phyloP scores from a whole-genome alignment of 2,888 invertebrate species.

The Graphium colonna region DNA sequence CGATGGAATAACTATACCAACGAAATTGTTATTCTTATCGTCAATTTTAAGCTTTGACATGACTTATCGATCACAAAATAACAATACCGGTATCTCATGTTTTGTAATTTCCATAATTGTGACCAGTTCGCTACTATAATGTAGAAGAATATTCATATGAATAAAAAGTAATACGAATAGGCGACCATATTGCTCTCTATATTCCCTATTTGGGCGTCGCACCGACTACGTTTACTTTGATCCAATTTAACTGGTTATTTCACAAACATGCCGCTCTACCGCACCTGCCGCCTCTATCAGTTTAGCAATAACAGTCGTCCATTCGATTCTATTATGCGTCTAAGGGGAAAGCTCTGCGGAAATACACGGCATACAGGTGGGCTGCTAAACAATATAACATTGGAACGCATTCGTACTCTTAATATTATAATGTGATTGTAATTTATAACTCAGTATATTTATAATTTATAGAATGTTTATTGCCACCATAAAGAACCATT shows the following conservation, averaged over 20 bases:
- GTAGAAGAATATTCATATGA: no score
- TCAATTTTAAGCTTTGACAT: no score
- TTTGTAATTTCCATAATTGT: no score
- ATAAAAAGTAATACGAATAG: no score
- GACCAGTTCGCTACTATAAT: no score
- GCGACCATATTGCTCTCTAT: not conserved
- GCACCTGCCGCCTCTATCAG: constrained; percentile 6
- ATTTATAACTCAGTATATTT: not conserved
- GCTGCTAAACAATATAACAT: not conserved
- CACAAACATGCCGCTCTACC: not conserved
- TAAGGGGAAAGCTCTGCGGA: constrained; percentile 6
- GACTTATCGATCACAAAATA: no score
- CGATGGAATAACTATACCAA: no score
- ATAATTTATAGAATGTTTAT: not conserved
- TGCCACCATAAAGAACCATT: not conserved
- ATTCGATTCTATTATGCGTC: constrained; percentile 7
- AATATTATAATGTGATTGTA: no score
- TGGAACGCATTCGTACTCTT: not conserved
- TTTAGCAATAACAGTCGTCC: constrained; percentile 1
- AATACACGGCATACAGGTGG: no score
- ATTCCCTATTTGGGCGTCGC: not conserved
- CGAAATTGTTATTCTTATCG: no score
- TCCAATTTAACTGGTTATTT: constrained; percentile 4
- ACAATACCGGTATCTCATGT: no score
- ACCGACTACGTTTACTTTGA: not conserved